A percentile compares a stretch with the other conserved stretches of the same genome.
These are phyloP conservation scores for Sula dactylatra DNA, from an alignment of 2,113 vertebrate genomes.

Conservation along the genomic window DNA sequence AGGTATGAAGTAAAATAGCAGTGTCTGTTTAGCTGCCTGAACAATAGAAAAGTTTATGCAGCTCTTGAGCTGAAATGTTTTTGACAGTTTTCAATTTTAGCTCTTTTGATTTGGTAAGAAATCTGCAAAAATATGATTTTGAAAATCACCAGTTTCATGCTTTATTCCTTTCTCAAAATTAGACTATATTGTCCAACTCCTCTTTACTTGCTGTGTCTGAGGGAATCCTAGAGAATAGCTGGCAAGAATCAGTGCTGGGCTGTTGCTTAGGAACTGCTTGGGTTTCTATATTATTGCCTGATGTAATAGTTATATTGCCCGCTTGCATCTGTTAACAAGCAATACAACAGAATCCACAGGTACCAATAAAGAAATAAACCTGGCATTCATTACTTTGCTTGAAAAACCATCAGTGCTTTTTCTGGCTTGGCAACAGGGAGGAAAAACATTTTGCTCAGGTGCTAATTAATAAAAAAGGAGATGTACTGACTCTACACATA, in stretches of 20 bases:
- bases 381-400: slow-evolving; percentile 49
- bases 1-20: slow-evolving; percentile 63
- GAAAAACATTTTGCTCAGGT: slow-evolving; percentile 36
- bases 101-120: slow-evolving; percentile 72
- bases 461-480: slow-evolving; percentile 62
- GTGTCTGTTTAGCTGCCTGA: slow-evolving; percentile 67
- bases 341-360: slow-evolving; percentile 69
- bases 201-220: slow-evolving; percentile 48
- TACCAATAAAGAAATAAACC: slow-evolving; percentile 68
- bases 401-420: slow-evolving; percentile 48
- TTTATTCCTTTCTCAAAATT: slow-evolving; percentile 65
- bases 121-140: slow-evolving; percentile 66
- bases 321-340: slow-evolving; percentile 71
- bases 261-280: slow-evolving; percentile 71
- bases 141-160: slow-evolving; percentile 70
- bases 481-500: background rate
- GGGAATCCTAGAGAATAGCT: slow-evolving; percentile 60
- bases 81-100: slow-evolving; percentile 71
- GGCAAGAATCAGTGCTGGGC: slow-evolving; percentile 48
- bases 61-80: slow-evolving; percentile 67
- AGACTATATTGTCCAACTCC: slow-evolving; percentile 63
- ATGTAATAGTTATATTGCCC: slow-evolving; percentile 72
- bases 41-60: slow-evolving; percentile 69
- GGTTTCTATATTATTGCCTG: slow-evolving; percentile 63
- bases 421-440: background rate